Conservation (phyloP, 2,113 vertebrate genomes). For the Philantomba maxwellii region DNA sequence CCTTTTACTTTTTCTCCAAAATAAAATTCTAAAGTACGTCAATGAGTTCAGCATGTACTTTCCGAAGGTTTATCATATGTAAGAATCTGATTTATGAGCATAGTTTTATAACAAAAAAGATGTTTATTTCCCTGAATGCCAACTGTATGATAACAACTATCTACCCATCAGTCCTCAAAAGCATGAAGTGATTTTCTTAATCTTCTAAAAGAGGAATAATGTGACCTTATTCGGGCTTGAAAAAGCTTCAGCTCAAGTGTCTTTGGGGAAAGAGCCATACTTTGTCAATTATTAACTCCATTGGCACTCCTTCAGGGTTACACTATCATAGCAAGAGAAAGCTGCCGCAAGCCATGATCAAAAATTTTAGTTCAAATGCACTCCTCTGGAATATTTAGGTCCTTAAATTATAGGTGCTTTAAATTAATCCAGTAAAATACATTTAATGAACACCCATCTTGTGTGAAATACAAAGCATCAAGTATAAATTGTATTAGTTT, state of each 20-base stretch:
- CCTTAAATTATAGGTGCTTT: background rate
- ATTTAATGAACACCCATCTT: background rate
- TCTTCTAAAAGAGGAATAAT: conserved; percentile 46
- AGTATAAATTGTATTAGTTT: background rate
- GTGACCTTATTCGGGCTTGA: conserved; percentile 45
- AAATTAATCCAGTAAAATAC: background rate
- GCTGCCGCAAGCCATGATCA: background rate
- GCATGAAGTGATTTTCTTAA: conserved; percentile 19
- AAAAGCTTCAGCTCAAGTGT: conserved; percentile 47
- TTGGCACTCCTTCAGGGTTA: conserved; percentile 56
- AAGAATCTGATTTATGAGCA: background rate
- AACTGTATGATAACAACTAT: background rate
- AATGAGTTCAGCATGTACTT: background rate
- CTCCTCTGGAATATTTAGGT: background rate
- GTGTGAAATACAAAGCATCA: background rate
- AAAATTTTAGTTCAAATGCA: background rate
- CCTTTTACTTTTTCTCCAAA: background rate
- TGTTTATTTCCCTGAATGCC: background rate
- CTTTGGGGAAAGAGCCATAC: conserved; percentile 28
- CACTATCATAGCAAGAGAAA: background rate
- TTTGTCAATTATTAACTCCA: conserved; percentile 61
- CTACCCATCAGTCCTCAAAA: background rate
- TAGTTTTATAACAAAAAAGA: conserved; percentile 7
- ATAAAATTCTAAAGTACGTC: background rate
- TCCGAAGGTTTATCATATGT: conserved; percentile 1